phyloP scores from a whole-genome alignment of 2,888 invertebrate genomes.

The Tachina fera region DNA sequence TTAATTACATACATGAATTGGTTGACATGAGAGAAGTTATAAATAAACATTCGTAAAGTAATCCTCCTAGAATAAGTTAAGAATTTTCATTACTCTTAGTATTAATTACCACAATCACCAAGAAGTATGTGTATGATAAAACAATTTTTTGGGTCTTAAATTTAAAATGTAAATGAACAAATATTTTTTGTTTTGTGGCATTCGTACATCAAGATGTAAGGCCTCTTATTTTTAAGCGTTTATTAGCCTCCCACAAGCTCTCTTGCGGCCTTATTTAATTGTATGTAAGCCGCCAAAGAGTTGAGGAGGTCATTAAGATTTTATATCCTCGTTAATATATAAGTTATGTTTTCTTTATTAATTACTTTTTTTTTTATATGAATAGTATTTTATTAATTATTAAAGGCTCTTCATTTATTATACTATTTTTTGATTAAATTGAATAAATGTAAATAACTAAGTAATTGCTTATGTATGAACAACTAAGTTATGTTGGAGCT shows the following conservation, averaged over 20 bases:
- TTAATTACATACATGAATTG: background rate
- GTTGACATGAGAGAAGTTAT: conserved; percentile 17
- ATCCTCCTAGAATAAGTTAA: conserved; percentile 13
- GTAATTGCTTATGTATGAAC: conserved; percentile 2
- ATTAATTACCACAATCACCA: background rate
- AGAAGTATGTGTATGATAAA: conserved; percentile 18
- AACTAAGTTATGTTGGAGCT: background rate
- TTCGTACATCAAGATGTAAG: background rate
- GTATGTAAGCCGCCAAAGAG: background rate
- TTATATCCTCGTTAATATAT: conserved; percentile 50
- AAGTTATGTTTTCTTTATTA: conserved; percentile 51
- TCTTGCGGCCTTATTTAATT: background rate
- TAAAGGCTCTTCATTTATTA: conserved; percentile 8
- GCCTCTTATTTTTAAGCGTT: conserved; percentile 20
- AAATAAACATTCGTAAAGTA: conserved; percentile 43
- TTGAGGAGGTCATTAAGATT: background rate
- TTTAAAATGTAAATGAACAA: background rate
- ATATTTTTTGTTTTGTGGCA: background rate
- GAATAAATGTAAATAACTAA: conserved; percentile 61
- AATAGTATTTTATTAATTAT: conserved; percentile 48
- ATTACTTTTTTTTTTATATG: conserved; percentile 31
- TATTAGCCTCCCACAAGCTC: background rate
- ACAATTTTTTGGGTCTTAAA: background rate
- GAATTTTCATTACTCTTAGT: conserved; percentile 27
- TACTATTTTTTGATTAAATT: conserved; percentile 43